A percentile compares a stretch with the other conserved stretches of the same genome.
Evolutionary conservation across 2,113 vertebrate genomes (phyloP).

Genomic region (Pollimyrus isidori): DNA sequence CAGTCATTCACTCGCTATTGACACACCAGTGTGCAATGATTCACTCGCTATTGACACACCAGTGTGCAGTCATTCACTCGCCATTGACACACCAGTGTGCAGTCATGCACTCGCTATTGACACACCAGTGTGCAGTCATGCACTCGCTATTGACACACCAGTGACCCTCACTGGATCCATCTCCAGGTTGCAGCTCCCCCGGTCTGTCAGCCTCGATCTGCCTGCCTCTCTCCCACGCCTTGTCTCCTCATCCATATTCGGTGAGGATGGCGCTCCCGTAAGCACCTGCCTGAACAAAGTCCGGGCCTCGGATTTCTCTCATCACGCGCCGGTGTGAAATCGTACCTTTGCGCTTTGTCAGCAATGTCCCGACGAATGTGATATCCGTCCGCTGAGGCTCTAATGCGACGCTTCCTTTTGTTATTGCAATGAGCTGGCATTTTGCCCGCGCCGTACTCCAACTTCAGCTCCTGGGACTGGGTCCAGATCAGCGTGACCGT

Average conservation of each 20-base stretch:
- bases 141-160: neutral
- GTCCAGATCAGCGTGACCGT: neutral
- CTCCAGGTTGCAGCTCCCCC: neutral
- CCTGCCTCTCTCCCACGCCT: neutral
- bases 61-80: neutral
- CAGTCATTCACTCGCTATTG: neutral
- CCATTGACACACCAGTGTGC: neutral
- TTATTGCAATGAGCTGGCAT: neutral
- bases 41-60: too few relatives aligned
- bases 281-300: neutral
- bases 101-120: neutral
- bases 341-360: neutral
- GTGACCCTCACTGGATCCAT: neutral
- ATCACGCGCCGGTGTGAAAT: neutral
- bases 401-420: neutral
- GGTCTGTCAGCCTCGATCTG: neutral
- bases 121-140: neutral
- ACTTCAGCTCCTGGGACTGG: neutral
- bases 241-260: neutral
- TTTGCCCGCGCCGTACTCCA: neutral
- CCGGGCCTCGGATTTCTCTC: neutral
- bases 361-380: neutral
- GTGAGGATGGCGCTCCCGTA: neutral
- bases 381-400: neutral
- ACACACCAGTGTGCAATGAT: neutral